Percentiles rank a stretch among this genome's conserved stretches.
These are phyloP conservation scores for Chascanopsetta lugubris DNA, from an alignment of 2,113 vertebrate species.

Conservation along the genomic window DNA sequence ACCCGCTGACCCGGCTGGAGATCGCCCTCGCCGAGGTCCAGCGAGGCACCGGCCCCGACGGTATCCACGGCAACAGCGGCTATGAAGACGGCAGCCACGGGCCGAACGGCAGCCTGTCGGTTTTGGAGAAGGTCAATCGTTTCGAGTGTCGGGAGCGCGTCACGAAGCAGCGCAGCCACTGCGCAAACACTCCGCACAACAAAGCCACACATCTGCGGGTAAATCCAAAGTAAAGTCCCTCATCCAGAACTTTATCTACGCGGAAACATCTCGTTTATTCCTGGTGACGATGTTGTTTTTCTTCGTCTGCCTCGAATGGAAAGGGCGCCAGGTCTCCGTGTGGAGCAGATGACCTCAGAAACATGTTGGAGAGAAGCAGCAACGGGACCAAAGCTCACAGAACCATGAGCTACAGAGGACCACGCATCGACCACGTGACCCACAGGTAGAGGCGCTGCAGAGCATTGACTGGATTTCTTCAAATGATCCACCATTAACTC, in stretches of 20 bases:
- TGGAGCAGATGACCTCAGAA: conserved; percentile 78
- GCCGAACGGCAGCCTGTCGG: conserved; percentile 79
- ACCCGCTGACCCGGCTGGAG: conserved; percentile 77
- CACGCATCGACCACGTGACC: conserved; percentile 55
- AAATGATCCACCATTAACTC: not conserved
- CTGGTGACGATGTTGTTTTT: conserved; percentile 22
- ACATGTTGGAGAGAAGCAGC: conserved; percentile 68
- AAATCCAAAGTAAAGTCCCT: not conserved
- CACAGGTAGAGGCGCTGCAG: conserved; percentile 49
- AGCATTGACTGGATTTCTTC: no score
- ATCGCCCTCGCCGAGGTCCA: conserved; percentile 78
- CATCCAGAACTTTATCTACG: no score
- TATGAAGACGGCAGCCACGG: conserved; percentile 52
- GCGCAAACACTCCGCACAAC: conserved; percentile 18
- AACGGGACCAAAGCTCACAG: conserved; percentile 50
- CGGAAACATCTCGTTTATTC: not conserved
- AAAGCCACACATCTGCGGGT: conserved; percentile 59
- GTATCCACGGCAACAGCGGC: conserved; percentile 44
- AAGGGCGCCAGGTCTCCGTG: conserved; percentile 44
- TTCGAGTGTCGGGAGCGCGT: conserved; percentile 87
- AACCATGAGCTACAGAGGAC: conserved; percentile 65
- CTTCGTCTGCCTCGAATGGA: conserved; percentile 37
- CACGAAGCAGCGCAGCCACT: conserved; percentile 74
- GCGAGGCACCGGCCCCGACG: conserved; percentile 65
- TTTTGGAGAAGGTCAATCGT: conserved; percentile 90